Conservation (phyloP, 2,888 invertebrate genomes). For the Trissoscelio sp. region DNA sequence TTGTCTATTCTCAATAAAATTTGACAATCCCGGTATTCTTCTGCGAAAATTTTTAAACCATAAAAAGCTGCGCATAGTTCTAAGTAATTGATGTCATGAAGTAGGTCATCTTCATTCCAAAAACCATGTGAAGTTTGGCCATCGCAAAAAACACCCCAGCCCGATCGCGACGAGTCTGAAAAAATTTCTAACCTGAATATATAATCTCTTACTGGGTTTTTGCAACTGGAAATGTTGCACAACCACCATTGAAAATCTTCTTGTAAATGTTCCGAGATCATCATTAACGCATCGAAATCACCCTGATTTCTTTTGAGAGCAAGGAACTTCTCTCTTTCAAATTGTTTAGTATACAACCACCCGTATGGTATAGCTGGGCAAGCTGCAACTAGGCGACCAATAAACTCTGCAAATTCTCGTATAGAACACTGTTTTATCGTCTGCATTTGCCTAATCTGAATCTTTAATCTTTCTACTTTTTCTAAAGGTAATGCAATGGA, state of each 20-base stretch:
- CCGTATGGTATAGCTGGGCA: constrained; percentile 23
- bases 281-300: constrained; percentile 22
- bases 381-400: background rate
- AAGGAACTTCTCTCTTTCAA: constrained; percentile 14
- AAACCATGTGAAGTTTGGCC: background rate
- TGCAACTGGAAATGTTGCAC: background rate
- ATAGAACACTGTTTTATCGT: constrained; percentile 13
- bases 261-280: background rate
- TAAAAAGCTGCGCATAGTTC: constrained; percentile 43
- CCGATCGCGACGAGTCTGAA: background rate
- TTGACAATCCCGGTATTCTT: constrained; percentile 8
- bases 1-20: constrained; percentile 45
- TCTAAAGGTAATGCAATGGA: background rate
- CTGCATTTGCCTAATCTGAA: background rate
- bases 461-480: background rate
- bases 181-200: background rate
- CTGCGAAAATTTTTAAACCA: constrained; percentile 49
- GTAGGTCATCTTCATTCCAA: background rate
- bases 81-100: constrained; percentile 25
- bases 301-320: background rate
- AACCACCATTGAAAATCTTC: constrained; percentile 9
- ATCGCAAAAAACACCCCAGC: background rate
- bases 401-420: background rate
- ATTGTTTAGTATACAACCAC: constrained; percentile 11
- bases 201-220: background rate